Percentiles rank a stretch among this genome's conserved stretches.
These are phyloP conservation scores for Drosophila aff. DNA, from an alignment of 1,140 invertebrate genomes.

Conservation along the genomic window DNA sequence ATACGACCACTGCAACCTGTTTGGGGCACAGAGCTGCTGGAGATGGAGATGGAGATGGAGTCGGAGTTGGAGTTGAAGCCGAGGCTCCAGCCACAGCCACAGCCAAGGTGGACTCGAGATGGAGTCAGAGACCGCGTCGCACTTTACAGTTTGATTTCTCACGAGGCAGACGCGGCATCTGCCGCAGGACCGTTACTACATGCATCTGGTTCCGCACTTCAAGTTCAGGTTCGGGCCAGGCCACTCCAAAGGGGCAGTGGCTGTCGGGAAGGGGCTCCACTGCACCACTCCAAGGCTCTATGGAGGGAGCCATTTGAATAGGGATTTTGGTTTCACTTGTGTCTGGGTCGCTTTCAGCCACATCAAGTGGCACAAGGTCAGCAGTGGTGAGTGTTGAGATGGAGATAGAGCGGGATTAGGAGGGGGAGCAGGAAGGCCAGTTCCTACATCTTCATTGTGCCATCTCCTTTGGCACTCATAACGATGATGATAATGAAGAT, in stretches of 20 bases:
- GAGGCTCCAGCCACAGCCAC: conserved; percentile 12
- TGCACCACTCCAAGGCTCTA: conserved; percentile 7
- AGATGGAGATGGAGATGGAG: conserved; percentile 27
- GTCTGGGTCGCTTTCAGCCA: conserved; percentile 66
- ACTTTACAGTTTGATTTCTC: conserved; percentile 83
- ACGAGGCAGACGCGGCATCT: conserved; percentile 70
- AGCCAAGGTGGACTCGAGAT: conserved; percentile 18
- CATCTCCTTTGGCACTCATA: conserved; percentile 29
- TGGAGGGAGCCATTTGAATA: conserved; percentile 73
- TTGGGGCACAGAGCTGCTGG: conserved; percentile 53
- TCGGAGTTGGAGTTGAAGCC: conserved; percentile 15
- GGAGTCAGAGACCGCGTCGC: conserved; percentile 61
- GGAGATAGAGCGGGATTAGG: conserved; percentile 27
- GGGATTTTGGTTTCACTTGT: conserved; percentile 82
- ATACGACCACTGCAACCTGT: conserved; percentile 82
- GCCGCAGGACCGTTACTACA: conserved; percentile 80
- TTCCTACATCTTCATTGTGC: conserved; percentile 25
- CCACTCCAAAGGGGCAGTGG: conserved; percentile 27
- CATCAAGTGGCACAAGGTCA: conserved; percentile 80
- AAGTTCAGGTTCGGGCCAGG: conserved; percentile 72
- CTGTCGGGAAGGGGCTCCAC: not conserved
- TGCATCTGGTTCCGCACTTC: conserved; percentile 82
- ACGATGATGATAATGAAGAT: conserved; percentile 35
- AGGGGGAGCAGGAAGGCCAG: conserved; percentile 1
- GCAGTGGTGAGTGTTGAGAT: conserved; percentile 42